These are phyloP conservation scores for Cenopis cana DNA, from an alignment of 2,888 invertebrate species.

Conservation along the genomic window DNA sequence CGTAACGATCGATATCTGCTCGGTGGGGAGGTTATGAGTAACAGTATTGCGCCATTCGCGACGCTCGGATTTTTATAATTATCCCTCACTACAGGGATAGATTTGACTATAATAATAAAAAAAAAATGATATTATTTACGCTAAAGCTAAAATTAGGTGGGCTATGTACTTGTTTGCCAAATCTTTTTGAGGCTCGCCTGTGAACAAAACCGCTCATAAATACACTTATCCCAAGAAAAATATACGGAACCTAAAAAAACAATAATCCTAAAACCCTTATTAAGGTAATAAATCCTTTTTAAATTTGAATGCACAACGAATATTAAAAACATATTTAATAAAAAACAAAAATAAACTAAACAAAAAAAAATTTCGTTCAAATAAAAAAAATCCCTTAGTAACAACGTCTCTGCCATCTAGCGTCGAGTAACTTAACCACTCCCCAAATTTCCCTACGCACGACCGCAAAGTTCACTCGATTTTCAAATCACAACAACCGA, in stretches of 20 bases:
- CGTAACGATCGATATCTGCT: constrained; percentile 22
- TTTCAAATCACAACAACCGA: constrained; percentile 31
- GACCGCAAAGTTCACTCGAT: constrained; percentile 36
- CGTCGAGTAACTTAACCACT: constrained; percentile 54
- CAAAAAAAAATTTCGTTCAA: neutral
- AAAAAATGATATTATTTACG: no score
- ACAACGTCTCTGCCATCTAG: constrained; percentile 54
- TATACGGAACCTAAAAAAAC: no score
- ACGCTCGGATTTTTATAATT: constrained; percentile 7
- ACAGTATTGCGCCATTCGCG: constrained; percentile 5
- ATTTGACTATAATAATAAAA: no score
- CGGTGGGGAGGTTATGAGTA: constrained; percentile 23
- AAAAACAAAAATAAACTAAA: no score
- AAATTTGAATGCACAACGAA: no score
- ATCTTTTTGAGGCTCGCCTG: no score
- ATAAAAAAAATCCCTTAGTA: constrained; percentile 7
- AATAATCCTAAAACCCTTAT: no score
- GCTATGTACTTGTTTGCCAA: no score
- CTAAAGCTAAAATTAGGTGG: no score
- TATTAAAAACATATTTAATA: neutral
- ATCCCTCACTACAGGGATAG: neutral
- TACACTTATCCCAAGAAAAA: no score
- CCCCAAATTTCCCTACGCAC: constrained; percentile 40
- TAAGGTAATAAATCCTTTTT: no score
- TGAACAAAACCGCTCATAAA: no score